Evolutionary conservation across 2,888 invertebrate genomes (phyloP).

Genomic region (Xestia c-nigrum): DNA sequence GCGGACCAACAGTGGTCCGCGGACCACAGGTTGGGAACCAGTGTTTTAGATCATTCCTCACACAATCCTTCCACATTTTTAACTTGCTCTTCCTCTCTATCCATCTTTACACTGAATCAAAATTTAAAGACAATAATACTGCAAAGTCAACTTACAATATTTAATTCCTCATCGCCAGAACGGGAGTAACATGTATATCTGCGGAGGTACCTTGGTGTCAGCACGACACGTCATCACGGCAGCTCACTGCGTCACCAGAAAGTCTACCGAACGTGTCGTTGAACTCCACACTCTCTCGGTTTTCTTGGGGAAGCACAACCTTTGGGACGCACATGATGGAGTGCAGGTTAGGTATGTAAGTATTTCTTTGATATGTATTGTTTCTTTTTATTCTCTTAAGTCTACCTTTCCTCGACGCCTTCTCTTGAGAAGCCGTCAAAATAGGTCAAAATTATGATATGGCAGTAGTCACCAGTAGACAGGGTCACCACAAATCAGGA

Average conservation of each 20-base stretch:
- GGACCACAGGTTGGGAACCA: too few relatives aligned
- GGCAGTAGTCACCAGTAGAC: background rate
- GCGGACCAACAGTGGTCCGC: too few relatives aligned
- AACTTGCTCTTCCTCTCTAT: background rate
- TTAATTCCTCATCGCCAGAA: background rate
- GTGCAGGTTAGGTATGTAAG: constrained; percentile 81
- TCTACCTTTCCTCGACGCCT: background rate
- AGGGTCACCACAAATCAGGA: background rate
- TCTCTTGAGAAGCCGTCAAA: background rate
- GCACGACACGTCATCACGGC: constrained; percentile 90
- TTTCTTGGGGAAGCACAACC: constrained; percentile 83
- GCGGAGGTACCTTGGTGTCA: constrained; percentile 91
- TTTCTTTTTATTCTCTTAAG: background rate
- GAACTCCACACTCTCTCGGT: constrained; percentile 81
- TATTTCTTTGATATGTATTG: constrained; percentile 23
- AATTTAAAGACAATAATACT: background rate
- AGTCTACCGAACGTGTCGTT: constrained; percentile 75
- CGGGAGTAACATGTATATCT: constrained; percentile 88
- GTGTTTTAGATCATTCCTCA: background rate
- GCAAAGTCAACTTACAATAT: background rate
- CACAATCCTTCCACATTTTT: background rate
- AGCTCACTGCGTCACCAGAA: constrained; percentile 91
- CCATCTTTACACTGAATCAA: background rate
- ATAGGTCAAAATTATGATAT: background rate
- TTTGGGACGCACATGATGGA: constrained; percentile 81